These are phyloP conservation scores for Coptodon rendalli DNA, from an alignment of 2,113 vertebrate genomes.

Conservation along the genomic window DNA sequence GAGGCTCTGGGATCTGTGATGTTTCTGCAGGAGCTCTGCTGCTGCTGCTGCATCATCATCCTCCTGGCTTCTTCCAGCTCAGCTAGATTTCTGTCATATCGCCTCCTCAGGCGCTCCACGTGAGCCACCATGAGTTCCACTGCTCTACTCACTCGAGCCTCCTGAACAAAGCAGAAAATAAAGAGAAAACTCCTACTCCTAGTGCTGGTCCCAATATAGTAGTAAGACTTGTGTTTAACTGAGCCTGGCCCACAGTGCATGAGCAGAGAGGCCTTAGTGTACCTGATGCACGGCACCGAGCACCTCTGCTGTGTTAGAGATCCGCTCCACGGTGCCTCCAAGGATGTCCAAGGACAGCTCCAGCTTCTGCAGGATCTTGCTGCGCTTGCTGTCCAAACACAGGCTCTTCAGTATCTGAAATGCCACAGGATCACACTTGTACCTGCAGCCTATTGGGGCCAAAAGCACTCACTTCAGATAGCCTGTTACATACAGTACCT, in stretches of 20 bases:
- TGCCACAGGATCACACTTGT: background rate
- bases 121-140: slow-evolving; percentile 83
- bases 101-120: slow-evolving; percentile 77
- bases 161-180: slow-evolving; percentile 45
- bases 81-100: slow-evolving; percentile 54
- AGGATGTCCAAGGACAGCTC: slow-evolving; percentile 74
- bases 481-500: slow-evolving; percentile 55
- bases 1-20: slow-evolving; percentile 51
- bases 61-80: slow-evolving; percentile 80
- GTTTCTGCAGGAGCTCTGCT: slow-evolving; percentile 55
- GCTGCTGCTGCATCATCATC: slow-evolving; percentile 63
- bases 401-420: slow-evolving; percentile 69
- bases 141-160: slow-evolving; percentile 77
- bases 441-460: background rate
- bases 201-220: background rate
- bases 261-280: background rate
- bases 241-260: background rate
- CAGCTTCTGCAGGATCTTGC: slow-evolving; percentile 70
- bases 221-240: background rate
- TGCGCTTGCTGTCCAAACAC: slow-evolving; percentile 64
- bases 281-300: slow-evolving; percentile 85
- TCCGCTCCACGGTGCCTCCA: slow-evolving; percentile 60
- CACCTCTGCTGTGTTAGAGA: slow-evolving; percentile 73
- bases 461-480: background rate
- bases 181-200: background rate